Evolutionary conservation across 2,888 invertebrate genomes (phyloP).

Genomic region (Chironomus riparius): DNA sequence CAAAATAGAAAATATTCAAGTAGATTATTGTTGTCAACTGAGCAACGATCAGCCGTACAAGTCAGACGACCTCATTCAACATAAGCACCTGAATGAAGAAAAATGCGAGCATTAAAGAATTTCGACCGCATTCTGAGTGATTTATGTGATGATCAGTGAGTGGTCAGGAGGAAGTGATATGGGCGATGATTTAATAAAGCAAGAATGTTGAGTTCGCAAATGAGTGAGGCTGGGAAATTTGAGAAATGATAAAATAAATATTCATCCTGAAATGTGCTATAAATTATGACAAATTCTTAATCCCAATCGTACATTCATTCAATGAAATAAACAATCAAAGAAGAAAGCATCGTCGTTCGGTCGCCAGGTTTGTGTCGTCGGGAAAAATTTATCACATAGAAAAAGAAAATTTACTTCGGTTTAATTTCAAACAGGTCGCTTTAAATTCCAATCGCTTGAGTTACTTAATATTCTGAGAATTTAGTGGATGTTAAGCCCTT

Average conservation of each 20-base stretch:
- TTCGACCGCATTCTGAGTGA: neutral
- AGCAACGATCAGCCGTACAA: neutral
- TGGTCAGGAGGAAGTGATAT: neutral
- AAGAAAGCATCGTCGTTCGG: neutral
- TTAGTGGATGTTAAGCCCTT: no score
- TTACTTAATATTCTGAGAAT: no score
- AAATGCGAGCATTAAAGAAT: neutral
- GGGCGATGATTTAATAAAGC: neutral
- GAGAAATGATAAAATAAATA: neutral
- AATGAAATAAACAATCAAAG: neutral
- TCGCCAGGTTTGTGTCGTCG: neutral
- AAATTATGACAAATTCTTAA: neutral
- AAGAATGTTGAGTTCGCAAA: neutral
- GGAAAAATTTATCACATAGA: no score
- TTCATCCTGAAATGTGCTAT: neutral
- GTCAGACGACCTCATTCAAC: neutral
- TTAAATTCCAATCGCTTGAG: neutral
- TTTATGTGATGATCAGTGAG: neutral
- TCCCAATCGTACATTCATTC: neutral
- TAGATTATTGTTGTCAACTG: no score
- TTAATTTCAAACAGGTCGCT: neutral
- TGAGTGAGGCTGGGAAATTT: neutral
- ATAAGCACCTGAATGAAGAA: neutral
- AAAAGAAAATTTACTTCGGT: no score
- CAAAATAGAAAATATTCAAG: no score